Evolutionary conservation across 2,113 vertebrate species (phyloP).

Genomic region (Lanius collurio): DNA sequence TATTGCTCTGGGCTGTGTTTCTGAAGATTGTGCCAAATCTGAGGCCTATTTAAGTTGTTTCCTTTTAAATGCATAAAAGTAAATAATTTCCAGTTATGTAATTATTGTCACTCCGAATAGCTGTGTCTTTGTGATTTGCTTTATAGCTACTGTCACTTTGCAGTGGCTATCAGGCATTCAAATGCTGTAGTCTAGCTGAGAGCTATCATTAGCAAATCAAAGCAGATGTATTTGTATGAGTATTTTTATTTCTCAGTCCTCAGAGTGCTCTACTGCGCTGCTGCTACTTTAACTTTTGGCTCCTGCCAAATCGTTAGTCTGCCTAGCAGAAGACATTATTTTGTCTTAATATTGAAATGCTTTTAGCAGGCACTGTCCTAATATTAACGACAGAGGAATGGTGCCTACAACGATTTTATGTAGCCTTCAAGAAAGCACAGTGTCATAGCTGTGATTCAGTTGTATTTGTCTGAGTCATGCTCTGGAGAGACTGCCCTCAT

Average conservation of each 20-base stretch:
- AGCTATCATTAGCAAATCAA: constrained; percentile 45
- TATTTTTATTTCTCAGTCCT: not conserved
- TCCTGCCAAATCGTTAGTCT: not conserved
- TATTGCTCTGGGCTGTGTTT: not conserved
- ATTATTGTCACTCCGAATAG: constrained; percentile 28
- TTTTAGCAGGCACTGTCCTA: not conserved
- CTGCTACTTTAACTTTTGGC: not conserved
- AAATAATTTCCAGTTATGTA: constrained; percentile 48
- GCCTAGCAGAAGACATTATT: not conserved
- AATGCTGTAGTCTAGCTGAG: not conserved
- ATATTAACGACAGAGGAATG: not conserved
- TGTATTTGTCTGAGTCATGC: not conserved
- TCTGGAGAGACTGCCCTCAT: not conserved
- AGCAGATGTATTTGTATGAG: constrained; percentile 7
- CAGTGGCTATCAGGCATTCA: constrained; percentile 19
- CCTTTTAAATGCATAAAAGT: constrained; percentile 24
- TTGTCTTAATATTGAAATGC: not conserved
- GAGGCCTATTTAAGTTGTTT: not conserved
- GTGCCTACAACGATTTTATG: not conserved
- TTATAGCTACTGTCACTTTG: constrained; percentile 16
- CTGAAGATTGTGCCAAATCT: not conserved
- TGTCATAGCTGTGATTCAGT: not conserved
- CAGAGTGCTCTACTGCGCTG: not conserved
- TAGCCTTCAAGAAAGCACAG: not conserved
- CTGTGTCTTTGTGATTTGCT: not conserved